These are phyloP conservation scores for Fundulus diaphanus DNA, from an alignment of 2,797 vertebrate genomes.

Conservation along the genomic window DNA sequence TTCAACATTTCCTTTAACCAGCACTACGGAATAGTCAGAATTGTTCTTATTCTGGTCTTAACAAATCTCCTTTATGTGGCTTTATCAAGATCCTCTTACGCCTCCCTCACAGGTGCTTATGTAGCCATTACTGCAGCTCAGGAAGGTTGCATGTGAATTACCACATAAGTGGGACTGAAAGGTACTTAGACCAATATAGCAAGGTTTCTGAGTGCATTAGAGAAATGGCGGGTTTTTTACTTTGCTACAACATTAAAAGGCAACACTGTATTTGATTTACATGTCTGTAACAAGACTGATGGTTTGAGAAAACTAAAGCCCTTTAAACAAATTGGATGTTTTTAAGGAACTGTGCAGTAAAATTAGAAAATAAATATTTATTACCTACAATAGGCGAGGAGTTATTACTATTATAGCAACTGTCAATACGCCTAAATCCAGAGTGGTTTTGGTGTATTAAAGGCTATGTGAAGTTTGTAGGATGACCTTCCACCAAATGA, in stretches of 20 bases:
- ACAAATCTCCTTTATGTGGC: conserved; percentile 3
- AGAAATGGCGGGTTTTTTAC: conserved; percentile 19
- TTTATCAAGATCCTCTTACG: conserved; percentile 15
- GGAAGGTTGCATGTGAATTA: conserved; percentile 4
- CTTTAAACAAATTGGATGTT: neutral
- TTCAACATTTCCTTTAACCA: neutral
- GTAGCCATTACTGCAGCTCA: conserved; percentile 5
- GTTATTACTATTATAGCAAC: neutral
- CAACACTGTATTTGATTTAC: neutral
- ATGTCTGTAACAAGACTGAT: conserved; percentile 8
- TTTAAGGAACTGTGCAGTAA: neutral
- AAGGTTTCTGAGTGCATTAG: conserved; percentile 12
- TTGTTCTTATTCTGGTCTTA: neutral
- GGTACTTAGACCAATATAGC: conserved; percentile 15
- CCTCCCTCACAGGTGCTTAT: conserved; percentile 4
- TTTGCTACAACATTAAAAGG: conserved; percentile 10
- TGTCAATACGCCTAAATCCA: neutral
- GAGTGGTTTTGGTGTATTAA: conserved; percentile 5
- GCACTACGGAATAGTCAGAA: neutral
- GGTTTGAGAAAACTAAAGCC: neutral
- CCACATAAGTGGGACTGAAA: neutral
- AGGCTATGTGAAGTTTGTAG: conserved; percentile 14
- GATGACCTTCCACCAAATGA: conserved; percentile 8
- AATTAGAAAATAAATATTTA: neutral
- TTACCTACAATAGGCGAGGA: neutral